Percentiles rank a stretch among this genome's conserved stretches.
phyloP scores from a whole-genome alignment of 1,140 invertebrate species.

The Rhopalosiphum maidis region DNA sequence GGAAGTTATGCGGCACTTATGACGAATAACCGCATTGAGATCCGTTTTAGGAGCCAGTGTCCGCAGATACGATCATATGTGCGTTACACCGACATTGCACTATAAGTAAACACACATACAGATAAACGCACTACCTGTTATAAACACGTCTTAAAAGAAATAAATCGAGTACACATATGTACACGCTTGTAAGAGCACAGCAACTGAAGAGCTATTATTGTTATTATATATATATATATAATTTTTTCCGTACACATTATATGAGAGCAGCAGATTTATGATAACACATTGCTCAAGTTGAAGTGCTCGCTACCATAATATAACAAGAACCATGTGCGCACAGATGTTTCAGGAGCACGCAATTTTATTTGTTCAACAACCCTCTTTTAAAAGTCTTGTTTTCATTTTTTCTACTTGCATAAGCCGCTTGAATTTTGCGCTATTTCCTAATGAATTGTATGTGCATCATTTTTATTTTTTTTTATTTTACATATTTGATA shows the following conservation, averaged over 20 bases:
- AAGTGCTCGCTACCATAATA: constrained; percentile 24
- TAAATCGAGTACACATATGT: constrained; percentile 12
- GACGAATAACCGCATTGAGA: not conserved
- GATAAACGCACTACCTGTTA: not conserved
- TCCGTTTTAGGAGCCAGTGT: not conserved
- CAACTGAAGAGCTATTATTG: constrained; percentile 36
- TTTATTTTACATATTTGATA: not conserved
- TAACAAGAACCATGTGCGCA: not conserved
- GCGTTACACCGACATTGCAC: not conserved
- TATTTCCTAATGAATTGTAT: not conserved
- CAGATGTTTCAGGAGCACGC: constrained; percentile 30
- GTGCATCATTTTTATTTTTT: not conserved
- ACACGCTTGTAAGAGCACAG: not conserved
- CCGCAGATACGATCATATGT: not conserved
- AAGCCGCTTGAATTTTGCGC: not conserved
- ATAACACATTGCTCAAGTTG: constrained; percentile 46
- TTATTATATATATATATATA: not conserved
- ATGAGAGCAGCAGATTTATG: constrained; percentile 37
- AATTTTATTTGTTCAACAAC: constrained; percentile 42
- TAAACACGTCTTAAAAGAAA: not conserved
- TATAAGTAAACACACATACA: not conserved
- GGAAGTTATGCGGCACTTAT: not conserved
- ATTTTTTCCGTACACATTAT: not conserved
- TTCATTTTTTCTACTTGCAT: not conserved
- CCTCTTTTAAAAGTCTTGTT: constrained; percentile 12